Percentiles rank a stretch among this genome's conserved stretches.
Conservation (phyloP, 2,797 vertebrate genomes). For the Luscinia megarhynchos region DNA sequence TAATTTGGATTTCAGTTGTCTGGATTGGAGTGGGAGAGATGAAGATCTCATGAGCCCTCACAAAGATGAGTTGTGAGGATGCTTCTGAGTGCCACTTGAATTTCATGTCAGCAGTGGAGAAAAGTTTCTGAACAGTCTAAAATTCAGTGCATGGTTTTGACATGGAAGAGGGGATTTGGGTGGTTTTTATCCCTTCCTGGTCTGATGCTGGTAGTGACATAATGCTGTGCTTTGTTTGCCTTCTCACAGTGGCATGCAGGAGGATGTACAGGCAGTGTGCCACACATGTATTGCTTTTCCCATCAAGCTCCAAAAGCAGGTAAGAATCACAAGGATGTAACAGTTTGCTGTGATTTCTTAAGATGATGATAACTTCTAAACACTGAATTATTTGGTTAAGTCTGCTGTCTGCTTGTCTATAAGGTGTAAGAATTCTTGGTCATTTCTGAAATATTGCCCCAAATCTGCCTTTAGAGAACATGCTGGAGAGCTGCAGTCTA, state of each 20-base stretch:
- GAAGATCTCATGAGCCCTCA: background rate
- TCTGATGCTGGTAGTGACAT: background rate
- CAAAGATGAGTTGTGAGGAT: background rate
- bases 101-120: background rate
- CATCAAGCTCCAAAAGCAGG: background rate
- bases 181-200: background rate
- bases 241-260: fast-evolving
- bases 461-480: background rate
- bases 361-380: background rate
- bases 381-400: background rate
- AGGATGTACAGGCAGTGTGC: background rate
- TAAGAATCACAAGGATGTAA: background rate
- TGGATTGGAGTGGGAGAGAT: background rate
- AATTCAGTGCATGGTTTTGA: background rate
- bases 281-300: fast-evolving
- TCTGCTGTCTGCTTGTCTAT: background rate
- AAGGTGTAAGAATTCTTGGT: background rate
- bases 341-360: background rate
- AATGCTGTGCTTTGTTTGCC: background rate
- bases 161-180: fast-evolving
- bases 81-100: background rate
- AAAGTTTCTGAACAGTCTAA: background rate
- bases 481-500: background rate
- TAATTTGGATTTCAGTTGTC: background rate
- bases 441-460: background rate